Evolutionary conservation across 2,888 invertebrate genomes (phyloP), one percentile per base, ranked within the genome.

Genomic region (Pardosa pseudoannulata): DNA sequence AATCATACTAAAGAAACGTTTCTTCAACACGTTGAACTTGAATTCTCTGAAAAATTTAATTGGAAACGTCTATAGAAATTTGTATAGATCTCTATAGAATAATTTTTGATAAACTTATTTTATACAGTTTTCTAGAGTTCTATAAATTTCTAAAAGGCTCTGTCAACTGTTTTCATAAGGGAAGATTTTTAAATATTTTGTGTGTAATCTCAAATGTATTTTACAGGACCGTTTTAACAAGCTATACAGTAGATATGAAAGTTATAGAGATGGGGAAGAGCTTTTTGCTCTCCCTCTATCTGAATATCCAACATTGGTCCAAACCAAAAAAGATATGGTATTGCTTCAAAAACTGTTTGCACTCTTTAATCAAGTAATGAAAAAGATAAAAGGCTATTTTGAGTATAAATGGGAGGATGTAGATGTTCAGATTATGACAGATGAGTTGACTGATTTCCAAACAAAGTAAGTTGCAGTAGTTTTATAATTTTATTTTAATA

Each of bases 331-430:
- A 89, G 96, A 97, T 91, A 94, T 97, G 89, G 95, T 95, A 91
- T 93, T 97, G 72, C 92, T 97, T 23, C 96, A 95, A 92, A 96
- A 96, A 91, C 92, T 97, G 90, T 97, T 96, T 89, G 92, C 93
- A 0, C 91, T 95, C 78, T 98, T 97, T 92, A 93, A 96, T 89
- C 93, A 95, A 90, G 97, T 97, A 0, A 95, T 96, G 93, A 95
- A 95, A 90, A 95, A 96, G 2, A 96, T 97, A 78, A 95, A 96
- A 90, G 95, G 96, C 0, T 97, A 97, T 91, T 96, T 94, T 90
- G 96, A 96, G 91, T 94, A 96, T 83, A 93, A 95, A 0, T 98
- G 97, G 97, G 92, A 92, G 6, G 95, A 96, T 80, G 94, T 97
- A 79, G 95, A 97, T 91, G 96, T 96, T 89, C 96, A 96, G 90